Percentiles rank a stretch among this genome's conserved stretches.
phyloP scores from a whole-genome alignment of 1,140 invertebrate species.

The Pollicipes pollicipes region DNA sequence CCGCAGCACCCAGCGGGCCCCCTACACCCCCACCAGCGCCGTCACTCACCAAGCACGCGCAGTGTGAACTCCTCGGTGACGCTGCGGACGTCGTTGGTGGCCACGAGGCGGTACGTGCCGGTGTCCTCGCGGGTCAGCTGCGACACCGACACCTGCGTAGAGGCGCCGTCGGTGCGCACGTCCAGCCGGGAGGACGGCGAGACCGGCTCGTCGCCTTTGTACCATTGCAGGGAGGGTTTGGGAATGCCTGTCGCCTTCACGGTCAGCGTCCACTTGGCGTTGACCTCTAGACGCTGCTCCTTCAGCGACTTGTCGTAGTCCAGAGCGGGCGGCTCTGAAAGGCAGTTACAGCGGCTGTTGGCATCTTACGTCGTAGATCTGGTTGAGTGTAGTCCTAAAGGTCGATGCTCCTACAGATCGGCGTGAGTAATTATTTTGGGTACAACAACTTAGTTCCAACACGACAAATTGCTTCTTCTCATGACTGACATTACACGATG shows the following conservation, averaged over 20 bases:
- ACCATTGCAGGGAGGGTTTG: slow-evolving; percentile 43
- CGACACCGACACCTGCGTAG: slow-evolving; percentile 40
- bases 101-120: slow-evolving; percentile 44
- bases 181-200: slow-evolving; percentile 28
- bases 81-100: slow-evolving; percentile 47
- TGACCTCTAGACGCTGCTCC: slow-evolving; percentile 38
- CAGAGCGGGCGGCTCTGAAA: slow-evolving; percentile 43
- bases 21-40: too few relatives aligned
- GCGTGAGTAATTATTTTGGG: too few relatives aligned
- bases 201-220: slow-evolving; percentile 37
- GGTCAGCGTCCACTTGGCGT: slow-evolving; percentile 38
- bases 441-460: too few relatives aligned
- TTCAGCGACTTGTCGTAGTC: slow-evolving; percentile 39
- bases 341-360: too few relatives aligned
- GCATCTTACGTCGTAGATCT: too few relatives aligned
- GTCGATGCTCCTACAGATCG: too few relatives aligned
- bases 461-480: too few relatives aligned
- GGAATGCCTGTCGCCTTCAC: slow-evolving; percentile 46
- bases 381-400: too few relatives aligned
- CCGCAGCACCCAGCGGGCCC: too few relatives aligned
- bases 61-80: slow-evolving; percentile 49
- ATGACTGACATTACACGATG: too few relatives aligned
- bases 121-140: slow-evolving; percentile 39
- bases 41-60: slow-evolving; percentile 50
- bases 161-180: slow-evolving; percentile 37